Conservation (phyloP, 1,140 invertebrate species). For the Cydia pomonella region DNA sequence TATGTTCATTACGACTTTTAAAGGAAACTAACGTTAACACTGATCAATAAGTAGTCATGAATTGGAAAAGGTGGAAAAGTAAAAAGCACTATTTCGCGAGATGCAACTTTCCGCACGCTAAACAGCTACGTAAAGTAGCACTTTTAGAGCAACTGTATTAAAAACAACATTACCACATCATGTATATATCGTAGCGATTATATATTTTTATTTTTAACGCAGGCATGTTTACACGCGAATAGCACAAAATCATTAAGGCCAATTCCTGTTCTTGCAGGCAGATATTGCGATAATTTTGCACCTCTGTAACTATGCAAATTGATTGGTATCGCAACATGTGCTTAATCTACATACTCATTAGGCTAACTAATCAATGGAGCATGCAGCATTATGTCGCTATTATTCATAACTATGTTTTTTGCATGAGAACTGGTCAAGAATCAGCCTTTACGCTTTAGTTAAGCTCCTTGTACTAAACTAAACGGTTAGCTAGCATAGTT, state of each 20-base stretch:
- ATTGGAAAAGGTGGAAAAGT: no score
- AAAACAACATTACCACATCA: background rate
- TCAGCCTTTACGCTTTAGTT: background rate
- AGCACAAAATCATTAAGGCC: conserved; percentile 22
- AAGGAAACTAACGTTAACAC: no score
- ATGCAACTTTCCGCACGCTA: no score
- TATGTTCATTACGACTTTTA: no score
- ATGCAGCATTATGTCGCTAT: background rate
- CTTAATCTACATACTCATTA: conserved; percentile 31
- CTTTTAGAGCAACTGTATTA: no score
- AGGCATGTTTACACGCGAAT: conserved; percentile 2
- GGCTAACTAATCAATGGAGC: conserved; percentile 27
- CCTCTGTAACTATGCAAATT: conserved; percentile 32
- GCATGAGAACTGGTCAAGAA: background rate
- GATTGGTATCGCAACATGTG: conserved; percentile 30
- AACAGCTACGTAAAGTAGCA: no score
- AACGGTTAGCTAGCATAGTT: conserved; percentile 4
- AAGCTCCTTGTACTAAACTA: conserved; percentile 3
- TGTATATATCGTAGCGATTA: background rate
- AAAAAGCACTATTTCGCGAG: no score
- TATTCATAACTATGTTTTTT: background rate
- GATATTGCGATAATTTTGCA: conserved; percentile 30
- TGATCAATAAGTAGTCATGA: no score
- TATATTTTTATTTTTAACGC: conserved; percentile 20
- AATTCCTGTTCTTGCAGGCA: conserved; percentile 27